Evolutionary conservation across 2,113 vertebrate genomes (phyloP), one percentile per base, ranked within the genome.

Genomic region (Harpagus bidentatus): DNA sequence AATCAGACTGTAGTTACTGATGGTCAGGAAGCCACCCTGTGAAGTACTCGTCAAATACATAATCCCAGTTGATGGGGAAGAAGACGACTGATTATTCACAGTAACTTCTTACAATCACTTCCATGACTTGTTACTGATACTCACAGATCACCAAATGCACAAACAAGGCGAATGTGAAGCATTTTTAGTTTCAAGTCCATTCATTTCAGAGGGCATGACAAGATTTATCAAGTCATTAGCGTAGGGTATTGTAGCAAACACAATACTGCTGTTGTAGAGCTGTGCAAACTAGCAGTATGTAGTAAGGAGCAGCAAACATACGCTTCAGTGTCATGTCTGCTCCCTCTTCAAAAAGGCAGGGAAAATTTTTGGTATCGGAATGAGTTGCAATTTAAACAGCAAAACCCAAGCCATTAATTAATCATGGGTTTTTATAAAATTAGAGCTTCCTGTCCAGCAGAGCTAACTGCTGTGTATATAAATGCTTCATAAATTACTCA

Each of bases 401-500:
- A 53, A 87, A 92, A 97, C 73, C 42, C 58, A 32, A 87, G 70
- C 72, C 71, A 74, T 82, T 88, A 70, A 93, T 96, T 94, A 89
- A 70, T 87, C 43, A 28, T 2, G 0, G 74, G 19, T 38, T 15
- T 94, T 95, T 95, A 87, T 95, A 61, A 96, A 96, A 93, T 86
- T 26, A 69, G 74, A 89, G 81, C 73, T 95, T 91, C 95, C 93
- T 95, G 89, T 95, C 89, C 78, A 80, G 53, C 89, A 32, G 40
- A 72, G 79, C 52, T 74, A 78, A 95, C 86, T 88, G 83, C 94
- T 85, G 81, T 48, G 91, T 95, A 42, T 90, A 67, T 95, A 92
- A 95, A 95, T 62, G 81, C 91, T 94, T 92, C 95, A 73, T 89
- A 85, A 94, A 91, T 97, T 87, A 95, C 93, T 89, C 89, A 61